Base-by-base conservation (phyloP, 2,888 invertebrate species). In the Onchidella celtica region DNA sequence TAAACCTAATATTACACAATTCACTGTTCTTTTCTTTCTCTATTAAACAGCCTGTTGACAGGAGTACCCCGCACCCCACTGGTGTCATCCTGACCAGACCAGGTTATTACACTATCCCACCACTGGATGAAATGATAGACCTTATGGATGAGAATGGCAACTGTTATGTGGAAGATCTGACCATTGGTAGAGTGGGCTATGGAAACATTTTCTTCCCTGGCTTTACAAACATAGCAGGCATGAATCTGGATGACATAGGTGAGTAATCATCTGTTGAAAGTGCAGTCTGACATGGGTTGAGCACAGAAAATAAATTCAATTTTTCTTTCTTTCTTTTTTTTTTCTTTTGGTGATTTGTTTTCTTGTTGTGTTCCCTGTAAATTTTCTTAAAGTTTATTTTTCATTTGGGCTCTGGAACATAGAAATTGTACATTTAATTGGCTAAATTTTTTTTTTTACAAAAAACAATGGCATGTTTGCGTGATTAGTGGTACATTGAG, bases 21-120 rank as follows among this genome's bases (percentile, higher is more conserved):
- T n/a, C n/a, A 34, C 34, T 65, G 40, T 36, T 70, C 9, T 40
- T 47, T 1, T 70, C 11, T 55, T 3, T 61, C 14, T 36, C 11
- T 1, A 14, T 36, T 32, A 2, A 38, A 36, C 68, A 86, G 24
- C 84, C 89, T 88, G 86, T 85, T 69, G 88, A 88, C 0, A 86
- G 87, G 4, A 87, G 87, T 6, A 89, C 89, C 29, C 90, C 91
- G 4, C 90, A 92, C 79, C 96, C 96, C 0, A 95, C 97, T 0
- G 97, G 97, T 1, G 96, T 98, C 6, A 95, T 95, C 9, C 94
- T 97, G 63, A 95, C 95, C 0, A 94, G 97, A 0, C 89, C 95
- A 94, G 98, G 98, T 6, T 99, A 99, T 93, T 99, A 97, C 92
- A 98, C 97, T 0, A 95, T 97, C 84, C 99, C 99, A 0, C 94